Conservation (phyloP, 2,113 vertebrate genomes). For the Mustela lutreola region DNA sequence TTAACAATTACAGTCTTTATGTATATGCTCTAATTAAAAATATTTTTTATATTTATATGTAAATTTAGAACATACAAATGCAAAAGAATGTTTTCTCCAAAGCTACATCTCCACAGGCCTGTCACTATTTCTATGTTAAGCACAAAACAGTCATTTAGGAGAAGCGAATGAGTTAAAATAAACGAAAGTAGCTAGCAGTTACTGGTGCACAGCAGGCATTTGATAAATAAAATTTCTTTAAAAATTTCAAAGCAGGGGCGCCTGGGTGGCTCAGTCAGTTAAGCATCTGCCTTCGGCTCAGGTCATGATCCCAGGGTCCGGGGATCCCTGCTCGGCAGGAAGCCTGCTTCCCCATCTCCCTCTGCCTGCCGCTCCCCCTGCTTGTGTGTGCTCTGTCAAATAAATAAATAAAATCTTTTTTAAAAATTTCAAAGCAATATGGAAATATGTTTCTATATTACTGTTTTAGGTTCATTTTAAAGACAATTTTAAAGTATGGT, state of each 20-base stretch:
- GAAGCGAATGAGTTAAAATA: conserved; percentile 10
- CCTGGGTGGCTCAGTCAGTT: neutral
- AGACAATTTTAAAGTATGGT: conserved; percentile 25
- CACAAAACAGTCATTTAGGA: neutral
- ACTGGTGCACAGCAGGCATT: neutral
- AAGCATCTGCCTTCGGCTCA: neutral
- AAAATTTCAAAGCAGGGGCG: neutral
- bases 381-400: neutral
- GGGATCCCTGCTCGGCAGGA: neutral
- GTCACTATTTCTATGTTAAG: conserved; percentile 42
- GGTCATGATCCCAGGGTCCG: neutral
- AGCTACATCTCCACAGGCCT: neutral
- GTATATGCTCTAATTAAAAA: neutral
- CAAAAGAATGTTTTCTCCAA: conserved; percentile 41
- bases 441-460: conserved; percentile 40
- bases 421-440: neutral
- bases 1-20: conserved; percentile 19
- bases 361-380: neutral
- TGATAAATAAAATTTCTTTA: conserved; percentile 15
- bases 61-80: conserved; percentile 36
- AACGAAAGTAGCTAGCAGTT: neutral
- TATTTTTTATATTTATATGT: neutral
- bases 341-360: neutral
- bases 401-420: neutral
- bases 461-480: conserved; percentile 10